A percentile compares a stretch with the other conserved stretches of the same genome.
phyloP scores from a whole-genome alignment of 1,140 invertebrate genomes.

The Euschistus heros region DNA sequence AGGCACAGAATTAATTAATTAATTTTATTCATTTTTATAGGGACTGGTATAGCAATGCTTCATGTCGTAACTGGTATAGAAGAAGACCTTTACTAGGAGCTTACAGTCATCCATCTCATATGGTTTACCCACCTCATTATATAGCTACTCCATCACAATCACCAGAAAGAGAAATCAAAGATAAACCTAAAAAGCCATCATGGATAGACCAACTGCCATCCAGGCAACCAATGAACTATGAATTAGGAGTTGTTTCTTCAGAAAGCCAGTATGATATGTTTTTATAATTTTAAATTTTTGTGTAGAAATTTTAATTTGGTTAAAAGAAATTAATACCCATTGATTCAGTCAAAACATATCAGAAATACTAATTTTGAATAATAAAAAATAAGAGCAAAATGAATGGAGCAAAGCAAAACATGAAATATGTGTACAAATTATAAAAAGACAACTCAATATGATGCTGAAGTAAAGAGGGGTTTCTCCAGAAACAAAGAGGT shows the following conservation, averaged over 20 bases:
- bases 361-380: no score
- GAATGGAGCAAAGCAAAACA: no score
- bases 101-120: slow-evolving; percentile 80
- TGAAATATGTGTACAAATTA: no score
- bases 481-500: no score
- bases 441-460: no score
- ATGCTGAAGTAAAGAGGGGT: no score
- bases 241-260: slow-evolving; percentile 65
- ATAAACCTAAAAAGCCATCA: slow-evolving; percentile 37
- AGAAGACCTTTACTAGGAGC: slow-evolving; percentile 66
- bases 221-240: slow-evolving; percentile 70
- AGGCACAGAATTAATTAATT: background rate
- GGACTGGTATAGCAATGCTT: slow-evolving; percentile 81
- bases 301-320: background rate
- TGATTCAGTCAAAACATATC: no score
- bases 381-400: no score
- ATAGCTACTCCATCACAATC: slow-evolving; percentile 62
- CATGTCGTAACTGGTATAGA: slow-evolving; percentile 74
- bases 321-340: no score
- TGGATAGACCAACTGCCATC: slow-evolving; percentile 59
- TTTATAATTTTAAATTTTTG: background rate
- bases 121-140: slow-evolving; percentile 84
- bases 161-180: slow-evolving; percentile 43
- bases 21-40: slow-evolving; percentile 37
- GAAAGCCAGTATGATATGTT: slow-evolving; percentile 69